Evolutionary conservation across 2,797 vertebrate genomes (phyloP).

Genomic region (Diplodus puntazzo): DNA sequence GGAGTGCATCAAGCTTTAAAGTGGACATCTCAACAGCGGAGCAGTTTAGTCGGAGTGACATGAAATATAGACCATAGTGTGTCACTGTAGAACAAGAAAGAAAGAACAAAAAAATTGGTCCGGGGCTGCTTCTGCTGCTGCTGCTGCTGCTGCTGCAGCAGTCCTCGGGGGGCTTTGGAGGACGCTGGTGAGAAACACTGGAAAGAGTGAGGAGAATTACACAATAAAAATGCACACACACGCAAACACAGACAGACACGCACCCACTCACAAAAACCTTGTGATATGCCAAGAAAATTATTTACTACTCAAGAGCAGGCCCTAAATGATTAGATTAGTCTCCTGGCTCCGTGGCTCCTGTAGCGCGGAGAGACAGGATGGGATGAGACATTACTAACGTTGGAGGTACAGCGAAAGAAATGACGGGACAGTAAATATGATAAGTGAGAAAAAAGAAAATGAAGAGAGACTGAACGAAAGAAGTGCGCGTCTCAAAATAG

Average conservation of each 20-base stretch:
- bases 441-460: not conserved
- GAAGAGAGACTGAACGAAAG: not conserved
- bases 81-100: conserved; percentile 55
- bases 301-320: conserved; percentile 64
- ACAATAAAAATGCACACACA: conserved; percentile 31
- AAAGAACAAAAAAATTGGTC: conserved; percentile 40
- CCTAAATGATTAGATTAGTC: conserved; percentile 77
- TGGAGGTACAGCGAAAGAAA: conserved; percentile 35
- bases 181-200: conserved; percentile 42
- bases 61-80: conserved; percentile 76
- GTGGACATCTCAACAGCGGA: conserved; percentile 79
- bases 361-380: conserved; percentile 40
- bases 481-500: conserved; percentile 33
- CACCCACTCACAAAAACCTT: conserved; percentile 33
- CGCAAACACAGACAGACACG: not conserved
- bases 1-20: conserved; percentile 83
- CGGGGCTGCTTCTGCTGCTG: conserved; percentile 23
- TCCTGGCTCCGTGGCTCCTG: conserved; percentile 57
- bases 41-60: conserved; percentile 75
- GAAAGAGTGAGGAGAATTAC: conserved; percentile 35
- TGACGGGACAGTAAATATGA: conserved; percentile 38
- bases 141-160: conserved; percentile 34
- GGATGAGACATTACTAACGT: conserved; percentile 53
- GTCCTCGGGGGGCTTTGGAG: conserved; percentile 30
- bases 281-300: conserved; percentile 70